Base-by-base conservation (phyloP, 2,888 invertebrate genomes). In the Cremastinae sp. region DNA sequence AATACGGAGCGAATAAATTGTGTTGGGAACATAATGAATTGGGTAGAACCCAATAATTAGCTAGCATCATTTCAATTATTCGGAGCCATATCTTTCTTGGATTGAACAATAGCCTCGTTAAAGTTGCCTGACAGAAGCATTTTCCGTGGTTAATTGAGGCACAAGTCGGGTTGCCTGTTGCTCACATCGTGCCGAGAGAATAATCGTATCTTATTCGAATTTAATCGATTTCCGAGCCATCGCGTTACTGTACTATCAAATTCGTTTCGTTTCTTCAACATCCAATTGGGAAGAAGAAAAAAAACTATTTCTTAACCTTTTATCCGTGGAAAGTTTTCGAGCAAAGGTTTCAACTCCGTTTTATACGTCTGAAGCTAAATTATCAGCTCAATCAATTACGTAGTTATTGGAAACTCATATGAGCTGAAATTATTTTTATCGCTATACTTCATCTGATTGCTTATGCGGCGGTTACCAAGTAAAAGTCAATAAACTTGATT, bases 101-200 rank as follows among this genome's bases (percentile, higher is more conserved):
- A 59, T 35, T 58, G 79, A 81, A 85, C 84, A 85, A 85, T 83
- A 73, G 81, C 68, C 81, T 82, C 82, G 78, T 85, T 82, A 82
- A 75, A 83, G 82, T 82, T 73, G 78, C 82, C 80, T 78, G 82
- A 83, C 82, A 79, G 81, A 80, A 64, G 69, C 82, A 81, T 84
- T 84, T 82, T 81, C 79, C 73, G 73, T 72, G 78, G 78, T 79
- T 80, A 81, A 81, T 81, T 79, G 78, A 74, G 62, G 59, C 69
- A 41, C 72, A 47, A 53, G 69, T 51, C 16, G 49, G 45, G 58
- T 39, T 28, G 53, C 58, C 64, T 64, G 64, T 69, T 76, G 62
- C 55, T 49, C 56, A 9, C 12, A 58, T 49, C 66, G 61, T 18
- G 45, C 53, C 35, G 43, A 70, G 47, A 39, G 76, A 64, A 76